Percentiles rank a stretch among this genome's conserved stretches.
Evolutionary conservation across 2,797 vertebrate genomes (phyloP).

Genomic region (Gobionotothen gibberifrons): DNA sequence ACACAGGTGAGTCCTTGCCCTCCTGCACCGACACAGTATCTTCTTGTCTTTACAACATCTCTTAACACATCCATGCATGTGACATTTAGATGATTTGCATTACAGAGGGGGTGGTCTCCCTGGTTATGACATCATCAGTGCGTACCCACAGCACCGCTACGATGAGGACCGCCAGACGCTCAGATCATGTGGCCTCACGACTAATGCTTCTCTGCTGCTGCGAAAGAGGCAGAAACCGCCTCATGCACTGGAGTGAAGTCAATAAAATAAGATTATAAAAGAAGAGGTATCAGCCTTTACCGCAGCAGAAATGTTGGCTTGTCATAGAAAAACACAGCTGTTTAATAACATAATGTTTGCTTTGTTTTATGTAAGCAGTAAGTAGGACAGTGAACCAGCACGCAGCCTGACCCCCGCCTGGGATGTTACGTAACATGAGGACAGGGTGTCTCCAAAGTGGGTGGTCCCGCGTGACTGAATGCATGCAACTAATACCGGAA

Average conservation of each 20-base stretch:
- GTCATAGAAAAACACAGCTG: background rate
- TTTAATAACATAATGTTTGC: background rate
- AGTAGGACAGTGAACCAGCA: background rate
- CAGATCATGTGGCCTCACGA: slow-evolving; percentile 83
- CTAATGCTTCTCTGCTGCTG: slow-evolving; percentile 85
- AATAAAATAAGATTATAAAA: slow-evolving; percentile 2
- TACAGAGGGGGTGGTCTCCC: slow-evolving; percentile 73
- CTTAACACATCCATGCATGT: too few relatives aligned
- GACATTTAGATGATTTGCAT: slow-evolving; percentile 30
- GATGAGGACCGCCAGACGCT: slow-evolving; percentile 81
- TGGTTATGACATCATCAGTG: slow-evolving; percentile 90
- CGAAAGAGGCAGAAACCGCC: slow-evolving; percentile 27
- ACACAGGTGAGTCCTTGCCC: slow-evolving; percentile 80
- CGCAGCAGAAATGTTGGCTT: background rate
- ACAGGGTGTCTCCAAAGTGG: background rate
- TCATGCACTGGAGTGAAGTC: background rate
- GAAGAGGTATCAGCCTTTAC: background rate
- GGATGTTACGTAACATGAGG: background rate
- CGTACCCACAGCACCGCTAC: slow-evolving; percentile 84
- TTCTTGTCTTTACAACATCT: background rate
- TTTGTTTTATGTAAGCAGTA: background rate
- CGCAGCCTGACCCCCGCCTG: background rate
- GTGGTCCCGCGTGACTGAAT: background rate
- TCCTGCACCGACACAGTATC: too few relatives aligned
- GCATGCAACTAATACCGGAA: background rate